Conservation (phyloP, 2,113 vertebrate species). For the Dermatemys mawii region DNA sequence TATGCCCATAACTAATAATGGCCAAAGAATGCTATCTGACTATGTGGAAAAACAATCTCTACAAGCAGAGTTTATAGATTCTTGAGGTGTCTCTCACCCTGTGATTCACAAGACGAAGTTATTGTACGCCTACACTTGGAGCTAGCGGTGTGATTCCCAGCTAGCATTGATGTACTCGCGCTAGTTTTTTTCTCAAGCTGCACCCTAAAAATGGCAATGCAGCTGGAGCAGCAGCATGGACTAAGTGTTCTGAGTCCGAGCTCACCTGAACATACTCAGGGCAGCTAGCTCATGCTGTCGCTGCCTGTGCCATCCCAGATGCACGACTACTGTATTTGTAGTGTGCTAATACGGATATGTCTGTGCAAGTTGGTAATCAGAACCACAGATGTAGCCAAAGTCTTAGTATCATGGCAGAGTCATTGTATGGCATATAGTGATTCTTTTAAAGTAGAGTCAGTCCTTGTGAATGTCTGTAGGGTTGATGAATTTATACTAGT, state of each 20-base stretch:
- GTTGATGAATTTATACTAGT: background rate
- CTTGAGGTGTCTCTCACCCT: background rate
- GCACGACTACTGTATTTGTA: background rate
- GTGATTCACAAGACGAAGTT: no score
- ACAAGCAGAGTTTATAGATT: constrained; percentile 38
- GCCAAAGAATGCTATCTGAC: constrained; percentile 61
- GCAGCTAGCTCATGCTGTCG: background rate
- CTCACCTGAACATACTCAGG: background rate
- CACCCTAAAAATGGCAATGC: background rate
- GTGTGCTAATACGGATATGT: background rate
- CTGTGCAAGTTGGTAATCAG: background rate
- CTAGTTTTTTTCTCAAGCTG: background rate
- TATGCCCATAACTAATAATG: constrained; percentile 50
- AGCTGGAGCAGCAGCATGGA: background rate
- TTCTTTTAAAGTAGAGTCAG: background rate
- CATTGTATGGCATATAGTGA: accelerated
- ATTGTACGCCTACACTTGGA: background rate
- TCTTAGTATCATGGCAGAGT: background rate
- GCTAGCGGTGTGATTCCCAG: background rate
- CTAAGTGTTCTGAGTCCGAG: background rate
- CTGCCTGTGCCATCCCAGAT: background rate
- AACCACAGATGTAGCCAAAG: background rate
- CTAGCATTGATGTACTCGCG: background rate
- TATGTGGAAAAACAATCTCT: constrained; percentile 19
- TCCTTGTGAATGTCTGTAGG: background rate